A percentile compares a stretch with the other conserved stretches of the same genome.
phyloP scores from a whole-genome alignment of 2,888 invertebrate genomes.

The Dolichomitus sp. region DNA sequence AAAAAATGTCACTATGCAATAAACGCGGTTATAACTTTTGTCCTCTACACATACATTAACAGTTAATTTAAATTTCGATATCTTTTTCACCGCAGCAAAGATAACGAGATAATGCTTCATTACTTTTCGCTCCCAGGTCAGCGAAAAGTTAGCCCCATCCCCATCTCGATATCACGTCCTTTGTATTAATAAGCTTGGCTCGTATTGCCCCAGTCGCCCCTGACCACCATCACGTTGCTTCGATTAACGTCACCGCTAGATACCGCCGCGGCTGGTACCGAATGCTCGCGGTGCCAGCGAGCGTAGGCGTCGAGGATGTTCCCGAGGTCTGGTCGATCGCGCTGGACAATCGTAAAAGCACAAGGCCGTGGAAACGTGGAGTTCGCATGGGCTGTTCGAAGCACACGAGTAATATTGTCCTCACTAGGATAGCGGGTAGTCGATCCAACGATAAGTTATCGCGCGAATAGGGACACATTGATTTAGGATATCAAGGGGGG shows the following conservation, averaged over 20 bases:
- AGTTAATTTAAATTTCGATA: background rate
- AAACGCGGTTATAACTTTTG: too few species aligned
- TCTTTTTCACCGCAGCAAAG: background rate
- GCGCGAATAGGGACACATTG: conserved; percentile 71
- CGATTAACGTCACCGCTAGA: conserved; percentile 4
- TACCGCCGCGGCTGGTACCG: background rate
- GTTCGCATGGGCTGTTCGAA: background rate
- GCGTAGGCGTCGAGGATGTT: conserved; percentile 26
- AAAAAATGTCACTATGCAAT: too few species aligned
- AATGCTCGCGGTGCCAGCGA: background rate
- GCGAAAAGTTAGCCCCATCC: background rate
- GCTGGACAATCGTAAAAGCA: conserved; percentile 64
- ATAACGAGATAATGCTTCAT: background rate
- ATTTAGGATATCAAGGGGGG: conserved; percentile 64
- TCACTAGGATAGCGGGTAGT: conserved; percentile 21
- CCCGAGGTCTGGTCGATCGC: conserved; percentile 35
- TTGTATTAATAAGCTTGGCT: background rate
- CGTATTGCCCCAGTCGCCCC: background rate
- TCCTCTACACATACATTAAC: too few species aligned
- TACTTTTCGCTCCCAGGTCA: background rate
- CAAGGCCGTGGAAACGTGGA: conserved; percentile 55
- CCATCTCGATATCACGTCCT: background rate
- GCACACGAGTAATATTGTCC: conserved; percentile 26
- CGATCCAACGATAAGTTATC: conserved; percentile 68
- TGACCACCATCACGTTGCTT: conserved; percentile 1